Base-by-base conservation (phyloP, 2,888 invertebrate species). In the Corythucha ciliata region DNA sequence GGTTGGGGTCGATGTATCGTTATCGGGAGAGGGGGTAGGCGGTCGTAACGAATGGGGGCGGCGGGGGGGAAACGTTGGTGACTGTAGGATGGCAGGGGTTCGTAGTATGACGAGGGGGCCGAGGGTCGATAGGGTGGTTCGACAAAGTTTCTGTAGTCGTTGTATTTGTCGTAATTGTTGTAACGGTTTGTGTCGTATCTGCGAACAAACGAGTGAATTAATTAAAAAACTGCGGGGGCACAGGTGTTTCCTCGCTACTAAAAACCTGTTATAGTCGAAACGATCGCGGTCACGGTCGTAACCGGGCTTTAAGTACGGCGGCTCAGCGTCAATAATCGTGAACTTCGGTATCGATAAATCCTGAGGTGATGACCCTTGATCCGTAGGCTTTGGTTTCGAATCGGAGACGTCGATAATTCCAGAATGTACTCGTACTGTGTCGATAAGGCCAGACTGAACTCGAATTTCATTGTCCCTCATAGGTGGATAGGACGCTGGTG, bases 281-380 rank as follows among this genome's bases (percentile, higher is more conserved):
- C 49, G 41, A 20, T 41, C 22, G 22, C 42, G 41, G 33, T 41
- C 41, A 14, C 49, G 26, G 26, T 54, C 49, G 33, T 41, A 49
- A n/a, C n/a, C n/a, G n/a, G 25, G 32, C 10, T 45, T 40, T n/a
- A 37, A 47, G 45, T 57, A 57, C n/a, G 57, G 58, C 7, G 58
- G 59, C 16, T 58, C 55, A 12, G 57, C 58, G 27, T 60, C 60
- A 18, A 60, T 53, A 27, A 60, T 60, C 2, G 58, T 58, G 44
- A 58, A 58, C 33, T 52, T 57, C 8, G 58, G 57, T n/a, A 45
- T 14, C 8, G 51, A 33, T 20, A 47, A 27, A 16, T 48, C 37
- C 33, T 18, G 1, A 26, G 29, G 8, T 12, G n/a, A n/a, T n/a
- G n/a, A n/a, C n/a, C n/a, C n/a, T n/a, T n/a, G n/a, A n/a, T n/a